Evolutionary conservation across 2,888 invertebrate genomes (phyloP).

Genomic region (Callinectes sapidus): DNA sequence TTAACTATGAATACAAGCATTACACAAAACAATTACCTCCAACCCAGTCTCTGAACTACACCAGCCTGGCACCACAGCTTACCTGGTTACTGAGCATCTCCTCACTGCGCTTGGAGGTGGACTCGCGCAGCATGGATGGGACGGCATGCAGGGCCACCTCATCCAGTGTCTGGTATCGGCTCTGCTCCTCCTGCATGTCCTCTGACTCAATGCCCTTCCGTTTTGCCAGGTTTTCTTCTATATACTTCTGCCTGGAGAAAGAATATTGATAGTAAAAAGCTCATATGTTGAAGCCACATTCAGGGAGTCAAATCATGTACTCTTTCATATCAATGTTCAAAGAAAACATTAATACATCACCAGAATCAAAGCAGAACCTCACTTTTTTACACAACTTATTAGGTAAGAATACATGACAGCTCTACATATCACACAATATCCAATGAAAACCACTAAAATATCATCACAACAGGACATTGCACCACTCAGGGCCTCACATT

Average conservation of each 20-base stretch:
- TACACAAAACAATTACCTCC: neutral
- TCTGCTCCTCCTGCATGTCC: conserved; percentile 75
- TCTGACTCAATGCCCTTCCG: conserved; percentile 81
- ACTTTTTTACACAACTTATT: neutral
- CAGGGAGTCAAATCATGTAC: neutral
- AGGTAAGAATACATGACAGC: no score
- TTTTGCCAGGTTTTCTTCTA: conserved; percentile 91
- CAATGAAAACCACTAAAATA: neutral
- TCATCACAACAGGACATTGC: neutral
- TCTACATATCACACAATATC: no score
- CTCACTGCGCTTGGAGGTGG: conserved; percentile 92
- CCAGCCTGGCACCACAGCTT: neutral
- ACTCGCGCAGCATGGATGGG: conserved; percentile 90
- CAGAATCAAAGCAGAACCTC: neutral
- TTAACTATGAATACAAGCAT: no score
- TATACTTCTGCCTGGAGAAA: conserved; percentile 83
- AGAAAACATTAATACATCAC: neutral
- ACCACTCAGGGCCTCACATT: conserved; percentile 81
- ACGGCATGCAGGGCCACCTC: conserved; percentile 92
- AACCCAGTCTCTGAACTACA: neutral
- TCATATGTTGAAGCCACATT: neutral
- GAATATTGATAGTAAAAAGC: neutral
- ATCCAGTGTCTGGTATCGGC: conserved; percentile 87
- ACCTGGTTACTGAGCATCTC: conserved; percentile 98
- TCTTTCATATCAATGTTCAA: neutral